Conservation (phyloP, 2,113 vertebrate species). For the Machaerirhynchus nigripectus region DNA sequence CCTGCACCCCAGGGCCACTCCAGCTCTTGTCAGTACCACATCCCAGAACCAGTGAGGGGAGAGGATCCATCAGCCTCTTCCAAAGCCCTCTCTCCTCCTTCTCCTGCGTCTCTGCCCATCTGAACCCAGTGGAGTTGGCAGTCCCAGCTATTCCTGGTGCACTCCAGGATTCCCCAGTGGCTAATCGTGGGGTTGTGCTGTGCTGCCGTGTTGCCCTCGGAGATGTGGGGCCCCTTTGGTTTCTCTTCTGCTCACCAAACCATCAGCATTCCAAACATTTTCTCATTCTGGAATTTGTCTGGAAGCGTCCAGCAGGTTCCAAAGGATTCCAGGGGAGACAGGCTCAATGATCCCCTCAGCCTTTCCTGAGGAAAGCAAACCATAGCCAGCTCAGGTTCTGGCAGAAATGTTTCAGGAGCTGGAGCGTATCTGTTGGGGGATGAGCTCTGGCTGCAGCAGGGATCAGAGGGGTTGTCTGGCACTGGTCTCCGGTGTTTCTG, state of each 20-base stretch:
- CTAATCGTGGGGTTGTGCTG: background rate
- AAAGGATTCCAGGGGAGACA: background rate
- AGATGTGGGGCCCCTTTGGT: background rate
- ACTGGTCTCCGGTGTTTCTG: rapidly evolving
- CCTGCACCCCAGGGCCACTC: background rate
- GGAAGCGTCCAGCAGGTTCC: background rate
- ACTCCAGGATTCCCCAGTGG: background rate
- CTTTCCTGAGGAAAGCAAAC: background rate
- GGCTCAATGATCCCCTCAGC: background rate
- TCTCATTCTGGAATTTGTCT: background rate
- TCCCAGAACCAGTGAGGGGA: background rate
- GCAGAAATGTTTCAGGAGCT: background rate
- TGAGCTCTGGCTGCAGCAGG: background rate
- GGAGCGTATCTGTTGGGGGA: background rate
- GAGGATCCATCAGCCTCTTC: background rate
- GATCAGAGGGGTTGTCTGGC: background rate
- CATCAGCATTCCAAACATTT: background rate
- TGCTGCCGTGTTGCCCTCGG: background rate
- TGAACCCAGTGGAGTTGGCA: background rate
- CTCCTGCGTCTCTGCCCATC: background rate
- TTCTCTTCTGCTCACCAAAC: background rate
- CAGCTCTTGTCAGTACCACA: background rate
- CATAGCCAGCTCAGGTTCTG: background rate
- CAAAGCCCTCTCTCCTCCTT: background rate
- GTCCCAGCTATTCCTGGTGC: background rate